These are phyloP conservation scores for Cryptus viduatorius DNA, from an alignment of 2,888 invertebrate genomes.

Conservation along the genomic window DNA sequence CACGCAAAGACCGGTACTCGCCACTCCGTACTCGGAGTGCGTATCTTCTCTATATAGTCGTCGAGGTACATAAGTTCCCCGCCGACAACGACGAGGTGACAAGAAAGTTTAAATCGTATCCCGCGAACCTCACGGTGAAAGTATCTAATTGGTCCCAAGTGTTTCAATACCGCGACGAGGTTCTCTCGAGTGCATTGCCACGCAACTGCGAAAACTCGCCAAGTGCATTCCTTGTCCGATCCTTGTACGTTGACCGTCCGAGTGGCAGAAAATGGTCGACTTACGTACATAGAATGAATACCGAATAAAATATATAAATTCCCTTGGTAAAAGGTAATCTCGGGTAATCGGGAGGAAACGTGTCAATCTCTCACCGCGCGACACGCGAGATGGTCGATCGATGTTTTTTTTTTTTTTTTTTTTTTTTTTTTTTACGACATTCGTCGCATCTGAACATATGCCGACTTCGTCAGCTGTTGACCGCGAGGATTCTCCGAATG, in stretches of 20 bases:
- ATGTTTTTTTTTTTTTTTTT: conserved; percentile 18
- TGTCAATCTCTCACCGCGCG: conserved; percentile 53
- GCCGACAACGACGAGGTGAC: conserved; percentile 40
- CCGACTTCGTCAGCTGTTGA: conserved; percentile 57
- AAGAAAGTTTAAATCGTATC: conserved; percentile 57
- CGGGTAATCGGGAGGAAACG: conserved; percentile 46
- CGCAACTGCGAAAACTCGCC: conserved; percentile 36
- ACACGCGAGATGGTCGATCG: conserved; percentile 19
- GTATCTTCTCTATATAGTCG: conserved; percentile 17
- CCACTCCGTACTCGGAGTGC: conserved; percentile 27
- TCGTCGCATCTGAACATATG: conserved; percentile 47
- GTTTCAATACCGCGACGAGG: conserved; percentile 59
- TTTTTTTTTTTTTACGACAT: background rate
- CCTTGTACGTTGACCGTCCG: conserved; percentile 61
- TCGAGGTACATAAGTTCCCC: conserved; percentile 27
- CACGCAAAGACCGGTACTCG: conserved; percentile 11
- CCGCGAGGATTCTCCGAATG: background rate
- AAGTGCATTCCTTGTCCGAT: conserved; percentile 64
- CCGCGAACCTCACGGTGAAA: conserved; percentile 54
- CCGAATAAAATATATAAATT: conserved; percentile 54
- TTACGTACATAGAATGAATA: conserved; percentile 13
- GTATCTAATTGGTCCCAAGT: conserved; percentile 69
- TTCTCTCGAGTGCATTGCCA: conserved; percentile 40
- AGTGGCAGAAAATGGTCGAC: conserved; percentile 33
- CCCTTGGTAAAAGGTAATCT: conserved; percentile 45